These are phyloP conservation scores for Ptychobarbus kaznakovi DNA, from an alignment of 2,797 vertebrate genomes.

Conservation along the genomic window DNA sequence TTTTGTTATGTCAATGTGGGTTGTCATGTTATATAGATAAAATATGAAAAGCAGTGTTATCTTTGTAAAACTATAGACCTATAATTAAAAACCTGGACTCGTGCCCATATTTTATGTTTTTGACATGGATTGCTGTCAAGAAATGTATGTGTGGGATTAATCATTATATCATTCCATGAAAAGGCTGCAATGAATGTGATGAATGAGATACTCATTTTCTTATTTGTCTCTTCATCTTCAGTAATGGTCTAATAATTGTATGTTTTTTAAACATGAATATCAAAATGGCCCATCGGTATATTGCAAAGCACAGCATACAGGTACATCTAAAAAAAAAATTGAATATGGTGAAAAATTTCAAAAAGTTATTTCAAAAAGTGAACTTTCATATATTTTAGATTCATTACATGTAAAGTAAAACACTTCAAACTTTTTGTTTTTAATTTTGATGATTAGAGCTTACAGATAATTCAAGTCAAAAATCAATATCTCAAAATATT, in stretches of 20 bases:
- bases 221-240: not conserved
- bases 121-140: not conserved
- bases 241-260: not conserved
- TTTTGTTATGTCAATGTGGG: not conserved
- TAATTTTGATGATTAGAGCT: too few relatives aligned
- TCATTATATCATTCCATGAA: not conserved
- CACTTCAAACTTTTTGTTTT: too few relatives aligned
- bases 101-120: not conserved
- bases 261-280: not conserved
- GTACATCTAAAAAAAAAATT: too few relatives aligned
- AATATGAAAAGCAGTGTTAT: not conserved
- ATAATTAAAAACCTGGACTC: not conserved
- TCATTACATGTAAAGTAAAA: too few relatives aligned
- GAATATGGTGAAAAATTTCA: too few relatives aligned
- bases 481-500: too few relatives aligned
- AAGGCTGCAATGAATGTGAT: not conserved
- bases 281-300: not conserved
- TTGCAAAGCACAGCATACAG: not conserved
- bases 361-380: too few relatives aligned
- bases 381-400: too few relatives aligned
- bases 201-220: not conserved
- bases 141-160: not conserved
- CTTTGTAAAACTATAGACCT: not conserved
- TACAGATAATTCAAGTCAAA: too few relatives aligned
- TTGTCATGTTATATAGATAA: not conserved